phyloP scores from a whole-genome alignment of 2,113 vertebrate genomes.

The Halichoerus grypus region DNA sequence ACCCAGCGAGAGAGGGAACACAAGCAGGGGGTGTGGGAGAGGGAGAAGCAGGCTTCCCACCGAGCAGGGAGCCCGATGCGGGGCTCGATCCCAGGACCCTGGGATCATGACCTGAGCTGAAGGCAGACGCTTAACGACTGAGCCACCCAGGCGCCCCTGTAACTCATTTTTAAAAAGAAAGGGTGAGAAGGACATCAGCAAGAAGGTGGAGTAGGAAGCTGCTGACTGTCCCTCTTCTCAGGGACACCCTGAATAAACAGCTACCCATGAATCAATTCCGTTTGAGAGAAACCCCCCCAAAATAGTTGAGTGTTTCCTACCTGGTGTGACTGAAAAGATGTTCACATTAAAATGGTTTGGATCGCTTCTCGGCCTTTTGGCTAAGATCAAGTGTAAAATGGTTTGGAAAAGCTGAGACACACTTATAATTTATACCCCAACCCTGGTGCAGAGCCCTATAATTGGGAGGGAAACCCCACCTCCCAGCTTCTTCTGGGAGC shows the following conservation, averaged over 20 bases:
- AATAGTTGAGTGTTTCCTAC: not conserved
- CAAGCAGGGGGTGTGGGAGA: too few relatives aligned
- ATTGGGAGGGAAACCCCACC: not conserved
- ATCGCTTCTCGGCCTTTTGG: too few relatives aligned
- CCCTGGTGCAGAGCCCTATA: not conserved
- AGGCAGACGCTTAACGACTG: too few relatives aligned
- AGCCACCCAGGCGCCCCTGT: too few relatives aligned
- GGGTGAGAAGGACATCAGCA: not conserved
- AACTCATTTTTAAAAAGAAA: not conserved
- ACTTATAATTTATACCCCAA: not conserved
- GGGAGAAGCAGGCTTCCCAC: too few relatives aligned
- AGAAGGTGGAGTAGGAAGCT: not conserved
- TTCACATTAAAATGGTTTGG: not conserved
- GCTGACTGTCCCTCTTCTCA: not conserved
- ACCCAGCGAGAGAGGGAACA: too few relatives aligned
- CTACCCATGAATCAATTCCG: not conserved
- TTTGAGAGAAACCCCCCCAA: not conserved
- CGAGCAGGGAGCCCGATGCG: too few relatives aligned
- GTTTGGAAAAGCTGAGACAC: not conserved
- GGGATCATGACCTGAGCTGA: too few relatives aligned
- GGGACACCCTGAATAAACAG: not conserved
- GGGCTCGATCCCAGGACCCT: too few relatives aligned
- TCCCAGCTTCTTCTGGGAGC: not conserved
- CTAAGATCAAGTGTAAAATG: not conserved
- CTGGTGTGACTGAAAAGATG: not conserved